Evolutionary conservation across 1,140 invertebrate genomes (phyloP), one percentile per base, ranked within the genome.

Genomic region (Drosophila setifemur): DNA sequence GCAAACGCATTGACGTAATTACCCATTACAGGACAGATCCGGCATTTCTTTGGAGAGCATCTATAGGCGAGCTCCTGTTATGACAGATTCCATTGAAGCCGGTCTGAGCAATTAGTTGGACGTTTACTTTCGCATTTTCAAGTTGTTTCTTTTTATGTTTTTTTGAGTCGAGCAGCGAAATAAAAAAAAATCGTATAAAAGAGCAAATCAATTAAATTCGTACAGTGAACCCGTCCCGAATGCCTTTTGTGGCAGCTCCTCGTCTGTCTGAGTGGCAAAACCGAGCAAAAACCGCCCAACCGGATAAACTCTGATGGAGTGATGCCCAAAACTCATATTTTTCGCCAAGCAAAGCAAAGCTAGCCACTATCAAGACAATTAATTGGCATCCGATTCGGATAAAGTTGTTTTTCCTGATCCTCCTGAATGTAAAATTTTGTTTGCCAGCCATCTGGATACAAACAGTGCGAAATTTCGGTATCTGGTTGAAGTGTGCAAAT

Each of bases 121-220:
- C 7, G 21, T 61, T 60, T 43, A 61, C 66, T 76, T 81, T 81
- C 76, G 72, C 71, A 66, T 66, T 61, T 60, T 35, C 33, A 43
- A 48, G 49, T 33, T 42, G n/a, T 57, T 45, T 44, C 19, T 53
- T 21, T 44, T 9, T 37, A 3, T 23, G 7, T 19, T 26, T 28
- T 25, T 50, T 16, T 7, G 3, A 45, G 14, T 16, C 31, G 31
- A 35, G n/a, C 45, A 11, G 9, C 42, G n/a, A 45, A 33, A 23
- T n/a, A 16, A 12, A 29, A 63, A 28, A 66, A 25, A 29, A 31
- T 19, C n/a, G 26, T 8, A 66, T 53, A 33, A 23, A 54, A 54
- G 63, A 23, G 66, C 54, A 63, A 79, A 58, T 64, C 79, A 86
- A 85, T 85, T 85, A 85, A 85, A 64, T 75, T 71, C 54, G 79